Conservation (phyloP, 2,113 vertebrate species). For the Procapra przewalskii region DNA sequence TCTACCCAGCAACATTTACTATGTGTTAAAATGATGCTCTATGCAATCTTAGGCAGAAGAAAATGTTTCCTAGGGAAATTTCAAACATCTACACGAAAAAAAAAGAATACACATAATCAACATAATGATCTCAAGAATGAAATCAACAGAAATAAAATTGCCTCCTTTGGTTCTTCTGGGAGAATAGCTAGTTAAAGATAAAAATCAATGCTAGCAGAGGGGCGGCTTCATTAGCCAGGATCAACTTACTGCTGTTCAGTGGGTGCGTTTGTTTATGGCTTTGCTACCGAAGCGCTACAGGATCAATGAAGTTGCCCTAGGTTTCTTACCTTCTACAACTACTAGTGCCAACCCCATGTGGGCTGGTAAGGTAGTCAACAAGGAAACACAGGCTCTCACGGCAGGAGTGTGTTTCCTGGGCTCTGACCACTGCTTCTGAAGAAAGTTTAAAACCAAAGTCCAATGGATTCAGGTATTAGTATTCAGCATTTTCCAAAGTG, state of each 20-base stretch:
- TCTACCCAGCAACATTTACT: slow-evolving; percentile 69
- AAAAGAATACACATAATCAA: slow-evolving; percentile 70
- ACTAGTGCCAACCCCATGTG: neutral
- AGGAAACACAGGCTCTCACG: neutral
- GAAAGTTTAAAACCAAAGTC: neutral
- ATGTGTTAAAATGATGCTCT: slow-evolving; percentile 60
- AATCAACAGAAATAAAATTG: slow-evolving; percentile 65
- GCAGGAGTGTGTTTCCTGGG: neutral
- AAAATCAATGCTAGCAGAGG: slow-evolving; percentile 53
- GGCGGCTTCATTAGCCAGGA: slow-evolving; percentile 22
- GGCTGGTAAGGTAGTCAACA: neutral
- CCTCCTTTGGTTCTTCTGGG: slow-evolving; percentile 60
- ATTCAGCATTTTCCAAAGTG: neutral
- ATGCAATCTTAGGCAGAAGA: slow-evolving; percentile 60
- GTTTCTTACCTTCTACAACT: neutral
- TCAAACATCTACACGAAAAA: slow-evolving; percentile 45
- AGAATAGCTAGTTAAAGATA: slow-evolving; percentile 62
- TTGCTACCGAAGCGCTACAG: neutral
- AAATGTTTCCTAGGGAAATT: slow-evolving; percentile 71
- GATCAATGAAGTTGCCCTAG: slow-evolving; percentile 28
- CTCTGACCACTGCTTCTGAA: neutral
- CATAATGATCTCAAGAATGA: slow-evolving; percentile 62
- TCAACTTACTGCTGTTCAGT: slow-evolving; percentile 6
- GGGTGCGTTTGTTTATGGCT: slow-evolving; percentile 32
- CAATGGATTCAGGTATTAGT: neutral